These are phyloP conservation scores for Crypturellus undulatus DNA, from an alignment of 2,113 vertebrate genomes.

Conservation along the genomic window DNA sequence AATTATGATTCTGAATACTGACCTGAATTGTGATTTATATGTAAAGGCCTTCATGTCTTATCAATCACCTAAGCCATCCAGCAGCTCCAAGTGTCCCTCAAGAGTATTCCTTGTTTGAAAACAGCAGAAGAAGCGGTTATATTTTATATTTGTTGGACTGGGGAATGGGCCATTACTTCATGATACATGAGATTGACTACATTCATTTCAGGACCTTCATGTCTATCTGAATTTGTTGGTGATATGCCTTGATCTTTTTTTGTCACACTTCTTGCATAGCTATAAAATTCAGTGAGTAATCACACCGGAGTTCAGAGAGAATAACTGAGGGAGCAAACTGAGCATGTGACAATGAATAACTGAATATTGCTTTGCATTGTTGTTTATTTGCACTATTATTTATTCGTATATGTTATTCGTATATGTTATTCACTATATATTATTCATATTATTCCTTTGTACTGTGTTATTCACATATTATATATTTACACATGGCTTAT, in stretches of 20 bases:
- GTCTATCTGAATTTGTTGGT: not conserved
- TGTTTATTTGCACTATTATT: too few relatives aligned
- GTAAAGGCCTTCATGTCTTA: not conserved
- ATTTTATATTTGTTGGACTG: not conserved
- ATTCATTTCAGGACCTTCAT: not conserved
- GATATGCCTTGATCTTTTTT: not conserved
- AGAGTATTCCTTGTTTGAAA: not conserved
- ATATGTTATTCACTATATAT: too few relatives aligned
- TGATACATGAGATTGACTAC: not conserved
- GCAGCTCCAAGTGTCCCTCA: not conserved
- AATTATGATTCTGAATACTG: not conserved
- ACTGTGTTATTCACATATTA: too few relatives aligned
- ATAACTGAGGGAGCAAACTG: fast-evolving
- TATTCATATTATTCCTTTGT: too few relatives aligned
- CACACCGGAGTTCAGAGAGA: not conserved
- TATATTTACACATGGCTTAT: not conserved
- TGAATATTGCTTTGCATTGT: too few relatives aligned
- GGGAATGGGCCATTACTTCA: not conserved
- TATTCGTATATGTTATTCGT: too few relatives aligned
- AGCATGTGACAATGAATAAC: not conserved
- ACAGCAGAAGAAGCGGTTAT: not conserved
- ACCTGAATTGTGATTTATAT: not conserved
- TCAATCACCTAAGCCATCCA: not conserved
- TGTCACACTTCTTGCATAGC: not conserved
- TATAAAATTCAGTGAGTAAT: not conserved